Percentiles rank a stretch among this genome's conserved stretches.
Conservation (phyloP, 2,888 invertebrate species). For the Rhabditoides inermis region DNA sequence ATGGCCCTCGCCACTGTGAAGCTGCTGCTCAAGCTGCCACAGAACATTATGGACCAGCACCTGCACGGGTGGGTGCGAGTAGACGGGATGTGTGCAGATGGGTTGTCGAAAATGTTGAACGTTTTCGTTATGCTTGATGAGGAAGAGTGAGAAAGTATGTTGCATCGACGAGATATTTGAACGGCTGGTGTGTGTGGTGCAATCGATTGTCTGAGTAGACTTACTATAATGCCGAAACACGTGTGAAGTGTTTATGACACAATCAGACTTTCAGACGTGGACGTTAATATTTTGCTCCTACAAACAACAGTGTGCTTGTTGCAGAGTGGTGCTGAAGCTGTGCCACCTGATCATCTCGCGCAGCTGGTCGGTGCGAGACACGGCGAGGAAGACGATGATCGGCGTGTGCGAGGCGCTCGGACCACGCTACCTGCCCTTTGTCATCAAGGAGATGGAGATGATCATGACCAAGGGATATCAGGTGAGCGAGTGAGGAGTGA, state of each 20-base stretch:
- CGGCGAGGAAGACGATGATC: conserved; percentile 19
- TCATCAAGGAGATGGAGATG: conserved; percentile 73
- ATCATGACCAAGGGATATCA: conserved; percentile 80
- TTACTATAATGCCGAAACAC: no score
- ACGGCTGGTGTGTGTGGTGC: no score
- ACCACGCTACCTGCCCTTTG: conserved; percentile 68
- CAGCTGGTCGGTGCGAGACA: conserved; percentile 31
- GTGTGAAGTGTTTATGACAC: no score
- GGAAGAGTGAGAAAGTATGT: no score
- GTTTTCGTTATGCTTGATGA: no score
- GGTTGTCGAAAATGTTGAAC: neutral
- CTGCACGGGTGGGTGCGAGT: conserved; percentile 62
- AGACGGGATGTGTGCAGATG: neutral
- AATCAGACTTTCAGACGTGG: no score
- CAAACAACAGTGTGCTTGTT: no score
- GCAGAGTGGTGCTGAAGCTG: conserved; percentile 61
- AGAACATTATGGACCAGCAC: conserved; percentile 51
- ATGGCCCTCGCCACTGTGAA: conserved; percentile 86
- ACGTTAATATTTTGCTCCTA: no score
- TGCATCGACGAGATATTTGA: no score
- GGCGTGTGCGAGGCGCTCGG: conserved; percentile 74
- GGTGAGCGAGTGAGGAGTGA: conserved; percentile 48
- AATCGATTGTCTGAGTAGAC: no score
- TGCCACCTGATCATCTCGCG: conserved; percentile 83
- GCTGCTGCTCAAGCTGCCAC: conserved; percentile 75